These are phyloP conservation scores for Carollia perspicillata DNA, from an alignment of 2,113 vertebrate genomes.

Conservation along the genomic window DNA sequence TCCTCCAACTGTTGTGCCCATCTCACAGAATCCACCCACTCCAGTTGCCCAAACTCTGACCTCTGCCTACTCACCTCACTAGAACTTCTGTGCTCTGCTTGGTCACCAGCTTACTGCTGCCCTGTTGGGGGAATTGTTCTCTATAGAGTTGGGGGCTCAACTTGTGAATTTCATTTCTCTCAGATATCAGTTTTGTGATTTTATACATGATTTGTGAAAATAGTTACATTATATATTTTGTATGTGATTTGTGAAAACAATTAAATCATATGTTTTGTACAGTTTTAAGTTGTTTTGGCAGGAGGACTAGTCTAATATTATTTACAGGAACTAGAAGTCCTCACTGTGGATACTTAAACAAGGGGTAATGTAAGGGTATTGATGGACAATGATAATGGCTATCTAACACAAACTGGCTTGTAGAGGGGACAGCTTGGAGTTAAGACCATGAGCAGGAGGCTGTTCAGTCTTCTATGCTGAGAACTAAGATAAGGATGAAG, in stretches of 20 bases:
- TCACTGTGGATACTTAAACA: background rate
- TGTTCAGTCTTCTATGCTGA: background rate
- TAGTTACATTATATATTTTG: background rate
- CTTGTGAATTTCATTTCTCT: background rate
- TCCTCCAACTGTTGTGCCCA: background rate
- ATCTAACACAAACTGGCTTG: background rate
- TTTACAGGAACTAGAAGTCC: background rate
- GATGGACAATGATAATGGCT: background rate
- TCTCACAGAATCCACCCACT: background rate
- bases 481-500: background rate
- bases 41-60: background rate
- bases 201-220: background rate
- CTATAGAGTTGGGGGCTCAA: background rate
- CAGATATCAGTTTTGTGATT: background rate
- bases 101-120: background rate
- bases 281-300: slow-evolving; percentile 21
- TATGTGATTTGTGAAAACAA: background rate
- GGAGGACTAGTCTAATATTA: background rate
- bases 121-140: background rate
- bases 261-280: background rate
- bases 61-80: background rate
- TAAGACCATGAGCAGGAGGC: background rate
- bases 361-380: background rate
- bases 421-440: background rate
- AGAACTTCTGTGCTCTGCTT: background rate